These are phyloP conservation scores for Gymnocephalus cernua DNA, from an alignment of 2,113 vertebrate species.

Conservation along the genomic window DNA sequence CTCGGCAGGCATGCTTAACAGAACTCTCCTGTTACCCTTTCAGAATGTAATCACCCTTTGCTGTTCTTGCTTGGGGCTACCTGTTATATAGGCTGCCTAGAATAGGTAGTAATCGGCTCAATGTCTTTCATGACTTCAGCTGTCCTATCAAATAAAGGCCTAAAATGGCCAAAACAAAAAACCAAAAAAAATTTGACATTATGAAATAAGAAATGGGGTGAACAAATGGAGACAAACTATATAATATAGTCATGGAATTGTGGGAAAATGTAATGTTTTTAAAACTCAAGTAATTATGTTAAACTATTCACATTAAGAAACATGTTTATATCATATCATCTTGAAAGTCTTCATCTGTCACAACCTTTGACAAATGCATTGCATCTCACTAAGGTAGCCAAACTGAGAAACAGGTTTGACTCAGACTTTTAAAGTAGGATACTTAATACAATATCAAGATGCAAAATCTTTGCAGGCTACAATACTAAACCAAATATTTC, in stretches of 20 bases:
- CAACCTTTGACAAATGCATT: not conserved
- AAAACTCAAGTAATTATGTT: not conserved
- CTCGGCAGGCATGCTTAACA: conserved; percentile 47
- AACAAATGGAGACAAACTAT: not conserved
- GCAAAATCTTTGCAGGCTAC: not conserved
- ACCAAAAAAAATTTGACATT: not conserved
- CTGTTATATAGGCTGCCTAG: conserved; percentile 34
- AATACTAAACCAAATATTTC: not conserved
- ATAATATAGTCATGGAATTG: not conserved
- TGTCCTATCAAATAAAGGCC: no score
- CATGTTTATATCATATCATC: not conserved
- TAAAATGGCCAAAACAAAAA: no score
- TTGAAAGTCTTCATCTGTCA: not conserved
- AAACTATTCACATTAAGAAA: not conserved
- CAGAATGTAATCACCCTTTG: conserved; percentile 64
- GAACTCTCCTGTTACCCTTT: conserved; percentile 42
- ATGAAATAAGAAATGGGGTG: not conserved
- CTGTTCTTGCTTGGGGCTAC: conserved; percentile 49
- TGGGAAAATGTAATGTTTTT: not conserved
- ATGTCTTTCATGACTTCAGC: not conserved
- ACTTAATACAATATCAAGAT: not conserved
- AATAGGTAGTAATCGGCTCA: conserved; percentile 55
- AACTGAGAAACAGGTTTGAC: conserved; percentile 14
- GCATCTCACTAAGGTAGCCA: not conserved
- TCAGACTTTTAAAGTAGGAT: not conserved